Conservation (phyloP, 2,797 vertebrate genomes). For the Ptychobarbus kaznakovi region DNA sequence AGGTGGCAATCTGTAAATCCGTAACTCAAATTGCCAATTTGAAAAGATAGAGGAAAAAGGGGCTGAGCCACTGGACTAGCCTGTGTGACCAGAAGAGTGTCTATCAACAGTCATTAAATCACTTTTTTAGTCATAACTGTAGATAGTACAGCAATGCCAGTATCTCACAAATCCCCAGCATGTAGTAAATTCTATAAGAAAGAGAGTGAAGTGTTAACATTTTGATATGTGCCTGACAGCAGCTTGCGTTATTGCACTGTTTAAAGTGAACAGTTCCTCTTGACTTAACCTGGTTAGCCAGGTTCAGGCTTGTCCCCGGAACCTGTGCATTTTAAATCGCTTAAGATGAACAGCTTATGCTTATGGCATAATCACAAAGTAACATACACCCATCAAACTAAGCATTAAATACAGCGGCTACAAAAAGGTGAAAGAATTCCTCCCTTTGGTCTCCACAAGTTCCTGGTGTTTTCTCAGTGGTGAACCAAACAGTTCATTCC, state of each 20-base stretch:
- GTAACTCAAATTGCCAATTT: background rate
- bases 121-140: background rate
- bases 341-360: background rate
- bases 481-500: constrained; percentile 19
- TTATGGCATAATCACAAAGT: background rate
- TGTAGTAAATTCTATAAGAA: background rate
- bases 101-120: constrained; percentile 15
- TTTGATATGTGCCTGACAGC: background rate
- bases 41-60: background rate
- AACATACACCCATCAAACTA: background rate
- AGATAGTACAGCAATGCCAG: constrained; percentile 10
- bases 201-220: constrained; percentile 17
- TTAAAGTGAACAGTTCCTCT: background rate
- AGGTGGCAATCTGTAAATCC: background rate
- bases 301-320: background rate
- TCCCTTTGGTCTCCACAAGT: background rate
- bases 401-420: background rate
- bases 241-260: constrained; percentile 7
- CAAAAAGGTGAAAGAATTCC: background rate
- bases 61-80: background rate
- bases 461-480: constrained; percentile 22
- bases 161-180: background rate
- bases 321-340: background rate
- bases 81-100: background rate
- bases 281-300: constrained; percentile 19